Evolutionary conservation across 2,113 vertebrate genomes (phyloP).

Genomic region (Sardina pilchardus): DNA sequence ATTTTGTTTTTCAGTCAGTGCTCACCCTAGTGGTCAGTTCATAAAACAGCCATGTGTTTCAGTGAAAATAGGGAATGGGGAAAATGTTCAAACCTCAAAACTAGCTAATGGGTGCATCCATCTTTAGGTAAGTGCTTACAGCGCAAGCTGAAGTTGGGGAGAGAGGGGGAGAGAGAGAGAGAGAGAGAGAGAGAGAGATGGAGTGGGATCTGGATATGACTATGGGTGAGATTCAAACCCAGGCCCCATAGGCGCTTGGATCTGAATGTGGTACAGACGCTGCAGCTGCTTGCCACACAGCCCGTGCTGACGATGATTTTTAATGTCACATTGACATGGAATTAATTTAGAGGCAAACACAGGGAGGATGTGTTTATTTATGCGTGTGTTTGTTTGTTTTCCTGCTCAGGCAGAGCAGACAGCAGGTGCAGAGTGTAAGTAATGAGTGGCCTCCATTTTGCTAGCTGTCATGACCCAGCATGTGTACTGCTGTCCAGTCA

Average conservation of each 20-base stretch:
- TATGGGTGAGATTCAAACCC: too few relatives aligned
- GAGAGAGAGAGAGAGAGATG: too few relatives aligned
- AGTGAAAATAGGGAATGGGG: background rate
- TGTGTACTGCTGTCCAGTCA: conserved; percentile 53
- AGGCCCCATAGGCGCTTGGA: too few relatives aligned
- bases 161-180: too few relatives aligned
- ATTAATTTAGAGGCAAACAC: background rate
- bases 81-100: background rate
- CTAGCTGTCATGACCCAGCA: conserved; percentile 52
- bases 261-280: too few relatives aligned
- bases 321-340: background rate
- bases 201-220: too few relatives aligned
- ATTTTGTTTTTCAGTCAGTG: background rate
- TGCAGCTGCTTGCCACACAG: background rate
- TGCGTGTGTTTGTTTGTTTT: conserved; percentile 41
- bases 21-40: background rate
- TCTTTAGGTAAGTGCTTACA: too few relatives aligned
- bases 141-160: too few relatives aligned
- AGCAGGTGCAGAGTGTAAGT: conserved; percentile 51
- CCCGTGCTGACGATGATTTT: background rate
- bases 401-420: conserved; percentile 43
- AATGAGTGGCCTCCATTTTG: conserved; percentile 56
- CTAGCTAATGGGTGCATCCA: background rate
- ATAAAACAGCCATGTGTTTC: background rate
- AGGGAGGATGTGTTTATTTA: conserved; percentile 33